A percentile compares a stretch with the other conserved stretches of the same genome.
These are phyloP conservation scores for Cyrtodaria siliqua DNA, from an alignment of 2,888 invertebrate species.

Conservation along the genomic window DNA sequence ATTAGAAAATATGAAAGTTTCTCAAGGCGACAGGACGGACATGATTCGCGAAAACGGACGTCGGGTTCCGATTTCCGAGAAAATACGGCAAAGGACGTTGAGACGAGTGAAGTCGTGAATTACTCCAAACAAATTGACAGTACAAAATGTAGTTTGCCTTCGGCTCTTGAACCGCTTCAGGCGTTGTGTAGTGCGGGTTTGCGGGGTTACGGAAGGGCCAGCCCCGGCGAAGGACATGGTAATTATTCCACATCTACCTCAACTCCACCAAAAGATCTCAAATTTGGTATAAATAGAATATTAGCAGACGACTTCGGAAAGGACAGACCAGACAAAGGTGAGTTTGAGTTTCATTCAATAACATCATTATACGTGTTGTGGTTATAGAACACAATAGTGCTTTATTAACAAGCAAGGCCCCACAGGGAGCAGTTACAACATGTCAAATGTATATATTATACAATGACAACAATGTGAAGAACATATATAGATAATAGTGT, in stretches of 20 bases:
- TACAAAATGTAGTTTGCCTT: conserved; percentile 54
- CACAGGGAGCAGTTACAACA: too few relatives aligned
- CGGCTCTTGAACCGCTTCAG: conserved; percentile 76
- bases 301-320: conserved; percentile 76
- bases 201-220: conserved; percentile 57
- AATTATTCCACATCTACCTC: background rate
- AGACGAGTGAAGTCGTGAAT: conserved; percentile 22
- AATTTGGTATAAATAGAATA: conserved; percentile 76
- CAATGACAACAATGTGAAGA: background rate
- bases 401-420: too few relatives aligned
- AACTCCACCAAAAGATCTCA: conserved; percentile 41
- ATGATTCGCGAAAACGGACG: background rate
- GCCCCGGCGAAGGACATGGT: conserved; percentile 19
- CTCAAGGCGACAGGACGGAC: background rate
- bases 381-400: too few relatives aligned
- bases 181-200: conserved; percentile 75
- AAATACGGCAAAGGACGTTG: background rate
- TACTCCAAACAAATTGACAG: conserved; percentile 32
- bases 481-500: too few relatives aligned
- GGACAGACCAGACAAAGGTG: conserved; percentile 53
- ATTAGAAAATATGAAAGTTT: background rate
- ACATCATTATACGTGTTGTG: too few relatives aligned
- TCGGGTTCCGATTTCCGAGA: background rate
- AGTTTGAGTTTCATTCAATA: too few relatives aligned
- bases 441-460: too few relatives aligned